Conservation (phyloP, 23 tunicate species). For the Clavelina lepadiformis region DNA sequence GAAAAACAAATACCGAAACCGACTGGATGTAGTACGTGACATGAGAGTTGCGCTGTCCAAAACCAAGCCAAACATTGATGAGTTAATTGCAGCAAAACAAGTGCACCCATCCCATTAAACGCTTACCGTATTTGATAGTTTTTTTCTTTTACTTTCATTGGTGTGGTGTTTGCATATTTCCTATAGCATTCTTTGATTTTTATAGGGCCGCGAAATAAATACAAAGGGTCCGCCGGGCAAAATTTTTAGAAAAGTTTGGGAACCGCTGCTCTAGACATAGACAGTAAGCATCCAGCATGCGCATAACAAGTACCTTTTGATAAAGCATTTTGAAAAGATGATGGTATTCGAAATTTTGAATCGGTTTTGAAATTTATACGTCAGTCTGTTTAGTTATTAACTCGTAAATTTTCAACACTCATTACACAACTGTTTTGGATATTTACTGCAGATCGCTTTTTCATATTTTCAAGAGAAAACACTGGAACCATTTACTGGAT, state of each 20-base stretch:
- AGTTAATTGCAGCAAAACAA: conserved; percentile 19
- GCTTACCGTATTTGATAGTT: too few relatives aligned
- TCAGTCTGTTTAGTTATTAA: too few relatives aligned
- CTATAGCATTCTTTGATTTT: conserved; percentile 20
- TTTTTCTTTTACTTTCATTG: conserved; percentile 20
- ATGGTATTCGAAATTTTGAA: too few relatives aligned
- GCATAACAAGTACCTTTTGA: too few relatives aligned
- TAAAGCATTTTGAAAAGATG: too few relatives aligned
- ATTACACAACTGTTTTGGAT: too few relatives aligned
- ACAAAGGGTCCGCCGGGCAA: conserved; percentile 19
- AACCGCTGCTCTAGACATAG: conserved; percentile 23
- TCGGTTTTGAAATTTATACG: too few relatives aligned
- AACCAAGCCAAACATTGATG: conserved; percentile 26
- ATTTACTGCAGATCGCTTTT: too few relatives aligned
- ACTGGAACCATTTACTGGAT: too few relatives aligned
- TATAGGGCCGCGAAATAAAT: conserved; percentile 30
- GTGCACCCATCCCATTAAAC: conserved; percentile 36
- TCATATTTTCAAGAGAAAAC: too few relatives aligned
- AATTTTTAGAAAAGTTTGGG: conserved; percentile 17
- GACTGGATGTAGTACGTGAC: conserved; percentile 29
- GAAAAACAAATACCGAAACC: conserved; percentile 21
- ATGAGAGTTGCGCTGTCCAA: conserved; percentile 25
- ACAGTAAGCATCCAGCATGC: too few relatives aligned
- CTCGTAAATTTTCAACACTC: too few relatives aligned
- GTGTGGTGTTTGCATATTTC: conserved; percentile 20